phyloP scores from a whole-genome alignment of 2,797 vertebrate species.

The Phataginus tricuspis region DNA sequence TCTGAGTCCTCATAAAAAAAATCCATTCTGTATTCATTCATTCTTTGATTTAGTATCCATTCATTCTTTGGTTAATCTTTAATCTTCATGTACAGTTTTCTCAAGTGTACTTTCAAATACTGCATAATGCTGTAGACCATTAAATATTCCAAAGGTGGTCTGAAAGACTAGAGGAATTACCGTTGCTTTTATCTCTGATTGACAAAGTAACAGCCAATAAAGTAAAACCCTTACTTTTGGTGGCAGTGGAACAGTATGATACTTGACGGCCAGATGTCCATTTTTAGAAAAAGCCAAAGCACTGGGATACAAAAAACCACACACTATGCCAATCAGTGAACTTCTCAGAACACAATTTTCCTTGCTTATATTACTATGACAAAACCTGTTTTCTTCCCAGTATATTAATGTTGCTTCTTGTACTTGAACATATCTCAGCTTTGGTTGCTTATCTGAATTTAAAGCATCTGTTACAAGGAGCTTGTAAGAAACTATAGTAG shows the following conservation, averaged over 20 bases:
- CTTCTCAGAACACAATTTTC: constrained; percentile 88
- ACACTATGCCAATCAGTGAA: constrained; percentile 85
- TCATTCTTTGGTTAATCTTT: constrained; percentile 57
- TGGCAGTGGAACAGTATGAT: constrained; percentile 76
- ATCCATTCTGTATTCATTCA: background rate
- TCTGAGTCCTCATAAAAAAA: constrained; percentile 26
- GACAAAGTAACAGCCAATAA: constrained; percentile 67
- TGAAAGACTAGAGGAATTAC: constrained; percentile 44
- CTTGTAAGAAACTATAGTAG: constrained; percentile 86
- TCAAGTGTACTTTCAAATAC: background rate
- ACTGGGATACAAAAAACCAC: constrained; percentile 88
- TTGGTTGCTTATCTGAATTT: constrained; percentile 65
- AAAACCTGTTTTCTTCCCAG: background rate
- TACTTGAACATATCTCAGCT: background rate
- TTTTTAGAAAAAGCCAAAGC: constrained; percentile 89
- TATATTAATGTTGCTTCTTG: background rate
- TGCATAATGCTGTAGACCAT: constrained; percentile 58
- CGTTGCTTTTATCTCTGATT: constrained; percentile 68
- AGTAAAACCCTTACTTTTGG: constrained; percentile 74
- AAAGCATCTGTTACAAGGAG: constrained; percentile 85
- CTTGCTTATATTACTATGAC: constrained; percentile 85
- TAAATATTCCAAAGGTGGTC: background rate
- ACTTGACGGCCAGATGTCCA: constrained; percentile 87
- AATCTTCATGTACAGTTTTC: constrained; percentile 59
- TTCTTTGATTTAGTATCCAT: background rate